Conservation (phyloP, 1,140 invertebrate species). For the Drosophila quadrilineata region DNA sequence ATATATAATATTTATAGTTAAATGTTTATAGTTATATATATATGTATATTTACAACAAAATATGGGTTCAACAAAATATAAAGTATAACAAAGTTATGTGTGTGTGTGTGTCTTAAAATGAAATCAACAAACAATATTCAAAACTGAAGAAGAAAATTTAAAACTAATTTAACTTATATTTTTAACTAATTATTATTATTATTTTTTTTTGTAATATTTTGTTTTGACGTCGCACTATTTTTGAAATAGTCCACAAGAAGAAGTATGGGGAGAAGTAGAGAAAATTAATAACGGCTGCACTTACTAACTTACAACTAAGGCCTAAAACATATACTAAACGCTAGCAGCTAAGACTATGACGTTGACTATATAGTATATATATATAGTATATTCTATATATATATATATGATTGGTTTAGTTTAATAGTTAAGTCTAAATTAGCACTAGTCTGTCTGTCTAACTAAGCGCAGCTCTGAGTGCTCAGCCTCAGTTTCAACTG, state of each 20-base stretch:
- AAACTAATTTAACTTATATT: slow-evolving; percentile 15
- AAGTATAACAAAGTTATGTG: no score
- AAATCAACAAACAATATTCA: slow-evolving; percentile 73
- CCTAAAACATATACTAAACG: slow-evolving; percentile 52
- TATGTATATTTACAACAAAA: slow-evolving; percentile 57
- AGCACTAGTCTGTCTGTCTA: no score
- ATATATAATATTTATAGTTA: slow-evolving; percentile 21
- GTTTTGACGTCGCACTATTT: slow-evolving; percentile 61
- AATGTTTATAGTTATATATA: slow-evolving; percentile 12
- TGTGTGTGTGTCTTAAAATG: slow-evolving; percentile 73
- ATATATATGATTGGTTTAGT: no score
- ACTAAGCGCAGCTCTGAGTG: no score
- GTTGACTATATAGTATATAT: no score
- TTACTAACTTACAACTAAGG: slow-evolving; percentile 61
- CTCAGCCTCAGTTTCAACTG: not conserved
- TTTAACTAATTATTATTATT: no score
- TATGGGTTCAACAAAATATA: slow-evolving; percentile 69
- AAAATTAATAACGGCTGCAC: no score
- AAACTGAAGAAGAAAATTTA: slow-evolving; percentile 38
- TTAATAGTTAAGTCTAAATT: no score
- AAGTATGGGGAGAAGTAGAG: no score
- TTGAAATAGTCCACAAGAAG: slow-evolving; percentile 78
- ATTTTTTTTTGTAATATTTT: no score
- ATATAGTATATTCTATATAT: no score
- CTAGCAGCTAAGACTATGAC: slow-evolving; percentile 1